Base-by-base conservation (phyloP, 2,888 invertebrate species). In the Chymomyza procnemis region DNA sequence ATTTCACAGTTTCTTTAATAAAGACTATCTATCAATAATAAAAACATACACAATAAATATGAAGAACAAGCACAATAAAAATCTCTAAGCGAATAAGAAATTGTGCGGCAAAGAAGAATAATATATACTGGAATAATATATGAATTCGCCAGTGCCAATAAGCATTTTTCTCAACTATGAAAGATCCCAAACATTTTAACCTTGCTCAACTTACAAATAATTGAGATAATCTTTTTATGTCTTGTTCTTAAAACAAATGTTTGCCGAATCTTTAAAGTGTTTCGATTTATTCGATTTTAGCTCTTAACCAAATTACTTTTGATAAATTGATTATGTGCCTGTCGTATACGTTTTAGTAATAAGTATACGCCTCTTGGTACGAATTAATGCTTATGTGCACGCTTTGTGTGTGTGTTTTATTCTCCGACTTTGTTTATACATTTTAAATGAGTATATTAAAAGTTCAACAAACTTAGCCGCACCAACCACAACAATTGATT, bases 291-390 rank as follows among this genome's bases (percentile, higher is more conserved):
- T 78, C 86, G 80, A 73, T 86, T 86, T 84, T 6, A 78, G 70
- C 86, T 84, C 78, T 74, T 81, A 86, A 80, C 78, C 84, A 81
- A 81, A 78, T 81, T 76, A 81, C 86, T 76, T 74, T 66, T 67
- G 73, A 70, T 85, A 78, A 75, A 86, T 81, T 81, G 86, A 86
- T 80, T 81, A 85, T 81, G 67, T 72, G 71, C 74, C 71, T 77
- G 69, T 72, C 71, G 71, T 67, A 70, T 59, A 67, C 52, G 30
- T 16, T 26, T 9, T 12, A 19, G 30, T 16, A 50, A 50, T 50
- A 50, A 9, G 34, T 41, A 41, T 41, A 41, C 34, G 34, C 12
- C 12, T 41, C 3, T 41, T 41, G 12, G 34, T 41, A 41, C 6
- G 12, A 26, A 26, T 26, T 26, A 2, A 41, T 12, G 34, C 34